These are phyloP conservation scores for Macrotrachela quadricornifera DNA, from an alignment of 1,140 invertebrate species.

Conservation along the genomic window DNA sequence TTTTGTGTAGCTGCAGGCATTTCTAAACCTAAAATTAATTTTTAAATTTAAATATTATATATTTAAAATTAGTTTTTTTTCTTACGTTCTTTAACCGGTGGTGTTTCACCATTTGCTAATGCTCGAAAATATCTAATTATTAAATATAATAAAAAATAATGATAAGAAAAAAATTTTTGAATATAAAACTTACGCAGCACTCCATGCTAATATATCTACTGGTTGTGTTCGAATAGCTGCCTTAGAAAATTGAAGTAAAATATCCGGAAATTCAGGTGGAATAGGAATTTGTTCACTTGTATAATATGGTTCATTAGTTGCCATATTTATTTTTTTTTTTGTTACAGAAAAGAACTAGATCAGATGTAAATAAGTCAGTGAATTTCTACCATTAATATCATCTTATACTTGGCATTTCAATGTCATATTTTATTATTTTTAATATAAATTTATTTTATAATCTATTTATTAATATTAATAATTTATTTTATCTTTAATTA, in stretches of 20 bases:
- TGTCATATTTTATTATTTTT: too few species aligned
- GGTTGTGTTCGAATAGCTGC: constrained; percentile 69
- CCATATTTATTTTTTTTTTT: too few species aligned
- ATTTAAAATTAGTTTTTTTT: too few species aligned
- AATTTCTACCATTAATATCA: too few species aligned
- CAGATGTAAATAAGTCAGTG: too few species aligned
- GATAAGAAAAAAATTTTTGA: neutral
- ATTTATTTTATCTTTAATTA: too few species aligned
- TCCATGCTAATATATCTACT: constrained; percentile 57
- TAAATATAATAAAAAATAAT: neutral
- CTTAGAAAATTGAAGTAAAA: constrained; percentile 63
- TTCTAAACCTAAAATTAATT: constrained; percentile 14
- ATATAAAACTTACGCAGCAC: constrained; percentile 38
- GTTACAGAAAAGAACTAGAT: too few species aligned
- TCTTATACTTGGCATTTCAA: too few species aligned
- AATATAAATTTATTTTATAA: too few species aligned
- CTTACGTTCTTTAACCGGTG: constrained; percentile 44
- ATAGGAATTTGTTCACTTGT: constrained; percentile 40
- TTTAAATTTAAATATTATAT: too few species aligned
- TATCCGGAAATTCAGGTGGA: constrained; percentile 54
- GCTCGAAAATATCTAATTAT: constrained; percentile 26
- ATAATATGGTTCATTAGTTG: constrained; percentile 29
- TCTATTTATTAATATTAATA: too few species aligned
- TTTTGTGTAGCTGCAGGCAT: constrained; percentile 30
- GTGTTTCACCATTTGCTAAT: constrained; percentile 28